A percentile compares a stretch with the other conserved stretches of the same genome.
These are phyloP conservation scores for Corbicula japonica DNA, from an alignment of 2,888 invertebrate genomes.

Conservation along the genomic window DNA sequence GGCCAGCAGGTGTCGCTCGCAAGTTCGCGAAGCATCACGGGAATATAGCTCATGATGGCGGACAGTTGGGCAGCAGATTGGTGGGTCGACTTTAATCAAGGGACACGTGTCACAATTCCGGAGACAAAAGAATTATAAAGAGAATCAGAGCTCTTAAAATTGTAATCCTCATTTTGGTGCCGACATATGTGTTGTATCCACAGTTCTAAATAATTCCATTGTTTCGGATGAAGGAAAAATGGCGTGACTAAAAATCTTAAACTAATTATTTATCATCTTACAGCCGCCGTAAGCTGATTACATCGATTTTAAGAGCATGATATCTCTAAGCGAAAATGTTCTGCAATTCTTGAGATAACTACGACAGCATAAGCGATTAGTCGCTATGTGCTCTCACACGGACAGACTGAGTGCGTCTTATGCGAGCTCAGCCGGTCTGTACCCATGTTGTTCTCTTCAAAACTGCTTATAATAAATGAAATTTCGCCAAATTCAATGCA, in stretches of 20 bases:
- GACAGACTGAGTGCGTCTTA: no score
- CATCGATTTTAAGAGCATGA: constrained; percentile 9
- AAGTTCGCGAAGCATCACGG: constrained; percentile 57
- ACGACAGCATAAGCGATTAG: no score
- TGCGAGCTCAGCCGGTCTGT: no score
- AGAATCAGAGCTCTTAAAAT: constrained; percentile 22
- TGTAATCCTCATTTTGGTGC: constrained; percentile 44
- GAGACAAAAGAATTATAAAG: constrained; percentile 54
- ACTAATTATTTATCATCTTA: constrained; percentile 38
- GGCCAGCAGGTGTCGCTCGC: constrained; percentile 62
- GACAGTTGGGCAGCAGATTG: constrained; percentile 66
- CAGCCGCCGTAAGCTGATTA: constrained; percentile 13
- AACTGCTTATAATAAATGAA: no score
- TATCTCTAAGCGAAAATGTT: no score
- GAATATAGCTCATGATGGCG: constrained; percentile 63
- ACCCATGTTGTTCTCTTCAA: no score
- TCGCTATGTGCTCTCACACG: no score
- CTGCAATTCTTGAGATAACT: background rate
- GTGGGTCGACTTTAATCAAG: constrained; percentile 42
- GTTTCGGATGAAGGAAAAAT: constrained; percentile 32
- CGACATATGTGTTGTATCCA: constrained; percentile 42
- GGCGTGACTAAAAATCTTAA: constrained; percentile 41
- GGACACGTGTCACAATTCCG: constrained; percentile 44
- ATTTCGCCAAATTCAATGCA: no score
- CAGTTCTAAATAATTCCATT: constrained; percentile 27